phyloP scores from a whole-genome alignment of 1,140 invertebrate genomes.

The Saxidomus purpurata region DNA sequence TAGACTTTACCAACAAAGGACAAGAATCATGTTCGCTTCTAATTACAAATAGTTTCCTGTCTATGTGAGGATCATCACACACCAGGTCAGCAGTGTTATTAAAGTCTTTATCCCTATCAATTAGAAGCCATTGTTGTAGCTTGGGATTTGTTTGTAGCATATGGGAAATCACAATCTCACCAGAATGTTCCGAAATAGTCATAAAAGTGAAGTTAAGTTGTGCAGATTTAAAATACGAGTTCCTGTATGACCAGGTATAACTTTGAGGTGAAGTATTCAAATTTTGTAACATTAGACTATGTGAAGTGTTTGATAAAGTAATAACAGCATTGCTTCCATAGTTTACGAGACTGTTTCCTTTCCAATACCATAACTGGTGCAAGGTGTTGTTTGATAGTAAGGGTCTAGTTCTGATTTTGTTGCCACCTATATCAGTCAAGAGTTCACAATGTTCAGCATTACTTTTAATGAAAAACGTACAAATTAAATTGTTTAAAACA shows the following conservation, averaged over 20 bases:
- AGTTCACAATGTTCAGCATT: conserved; percentile 1
- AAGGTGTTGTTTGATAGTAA: background rate
- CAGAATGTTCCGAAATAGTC: background rate
- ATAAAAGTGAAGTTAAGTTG: background rate
- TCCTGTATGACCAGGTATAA: background rate
- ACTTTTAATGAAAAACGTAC: background rate
- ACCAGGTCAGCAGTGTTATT: background rate
- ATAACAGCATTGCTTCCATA: background rate
- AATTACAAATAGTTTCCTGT: background rate
- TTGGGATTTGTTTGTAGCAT: background rate
- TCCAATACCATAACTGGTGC: background rate
- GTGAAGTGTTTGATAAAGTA: background rate
- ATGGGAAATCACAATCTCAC: background rate
- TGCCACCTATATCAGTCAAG: background rate
- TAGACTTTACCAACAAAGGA: background rate
- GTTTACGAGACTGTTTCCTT: background rate
- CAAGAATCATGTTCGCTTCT: background rate
- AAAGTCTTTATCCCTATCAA: background rate
- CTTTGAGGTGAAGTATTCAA: background rate
- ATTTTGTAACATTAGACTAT: background rate
- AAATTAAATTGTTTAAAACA: background rate
- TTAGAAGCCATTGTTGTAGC: background rate
- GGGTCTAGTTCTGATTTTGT: background rate
- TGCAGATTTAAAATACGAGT: background rate
- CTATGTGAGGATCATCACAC: background rate